Conservation (phyloP, 1,140 invertebrate species). For the Drosophila lini region DNA sequence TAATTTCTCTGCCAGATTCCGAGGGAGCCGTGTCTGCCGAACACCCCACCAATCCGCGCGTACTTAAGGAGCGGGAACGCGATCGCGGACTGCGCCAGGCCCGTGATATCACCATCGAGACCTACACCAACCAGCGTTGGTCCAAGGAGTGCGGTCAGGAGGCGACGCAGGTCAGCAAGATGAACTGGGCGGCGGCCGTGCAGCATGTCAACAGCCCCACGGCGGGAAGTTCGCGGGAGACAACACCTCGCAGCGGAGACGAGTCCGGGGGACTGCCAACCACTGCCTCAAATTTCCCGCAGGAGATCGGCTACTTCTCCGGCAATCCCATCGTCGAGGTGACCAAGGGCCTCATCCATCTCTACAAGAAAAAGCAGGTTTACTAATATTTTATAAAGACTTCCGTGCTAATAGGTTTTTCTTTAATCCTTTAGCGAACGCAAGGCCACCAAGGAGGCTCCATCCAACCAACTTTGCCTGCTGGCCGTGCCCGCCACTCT, state of each 20-base stretch:
- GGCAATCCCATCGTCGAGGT: slow-evolving; percentile 98
- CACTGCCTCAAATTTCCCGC: slow-evolving; percentile 79
- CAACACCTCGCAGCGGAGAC: slow-evolving; percentile 83
- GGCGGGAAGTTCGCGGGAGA: slow-evolving; percentile 82
- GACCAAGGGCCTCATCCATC: slow-evolving; percentile 97
- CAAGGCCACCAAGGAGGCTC: slow-evolving; percentile 89
- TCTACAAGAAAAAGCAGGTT: slow-evolving; percentile 96
- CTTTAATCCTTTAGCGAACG: slow-evolving; percentile 85
- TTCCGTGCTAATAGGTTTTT: not conserved
- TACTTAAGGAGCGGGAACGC: slow-evolving; percentile 84
- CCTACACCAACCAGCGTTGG: slow-evolving; percentile 86
- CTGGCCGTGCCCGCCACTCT: slow-evolving; percentile 96
- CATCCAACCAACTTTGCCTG: slow-evolving; percentile 93
- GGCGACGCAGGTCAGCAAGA: slow-evolving; percentile 26
- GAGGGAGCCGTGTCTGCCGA: slow-evolving; percentile 77
- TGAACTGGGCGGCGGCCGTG: slow-evolving; percentile 79
- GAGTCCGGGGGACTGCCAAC: slow-evolving; percentile 35
- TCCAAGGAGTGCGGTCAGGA: slow-evolving; percentile 46
- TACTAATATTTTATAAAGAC: not conserved
- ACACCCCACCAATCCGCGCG: slow-evolving; percentile 79
- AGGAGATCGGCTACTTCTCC: slow-evolving; percentile 94
- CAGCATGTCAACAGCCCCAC: slow-evolving; percentile 71
- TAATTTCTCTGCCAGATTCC: slow-evolving; percentile 9
- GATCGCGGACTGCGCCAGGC: slow-evolving; percentile 86
- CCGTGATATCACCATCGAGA: slow-evolving; percentile 88